These are phyloP conservation scores for Leucopsar rothschildi DNA, from an alignment of 2,113 vertebrate genomes.

Conservation along the genomic window DNA sequence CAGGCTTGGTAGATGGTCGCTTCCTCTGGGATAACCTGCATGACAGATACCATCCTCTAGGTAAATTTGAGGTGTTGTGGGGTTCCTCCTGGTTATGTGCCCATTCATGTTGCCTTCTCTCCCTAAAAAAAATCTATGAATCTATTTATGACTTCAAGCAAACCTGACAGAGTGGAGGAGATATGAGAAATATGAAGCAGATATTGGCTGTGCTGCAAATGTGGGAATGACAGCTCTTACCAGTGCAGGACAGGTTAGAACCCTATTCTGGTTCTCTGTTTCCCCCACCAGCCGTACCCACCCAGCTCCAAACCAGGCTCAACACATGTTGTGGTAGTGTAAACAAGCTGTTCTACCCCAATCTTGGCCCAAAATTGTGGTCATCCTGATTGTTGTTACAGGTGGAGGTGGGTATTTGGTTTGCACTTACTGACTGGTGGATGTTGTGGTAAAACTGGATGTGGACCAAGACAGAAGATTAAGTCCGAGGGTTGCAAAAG, in stretches of 20 bases:
- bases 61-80: conserved; percentile 20
- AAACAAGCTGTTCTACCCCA: background rate
- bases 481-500: background rate
- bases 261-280: background rate
- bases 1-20: conserved; percentile 71
- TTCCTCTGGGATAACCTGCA: conserved; percentile 78
- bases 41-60: conserved; percentile 74
- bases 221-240: background rate
- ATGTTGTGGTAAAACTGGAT: background rate
- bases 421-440: background rate
- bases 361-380: background rate
- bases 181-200: background rate
- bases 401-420: background rate
- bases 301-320: background rate
- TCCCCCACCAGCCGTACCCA: background rate
- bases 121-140: background rate
- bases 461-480: background rate
- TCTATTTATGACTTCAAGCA: background rate
- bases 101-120: background rate
- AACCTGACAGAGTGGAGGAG: background rate
- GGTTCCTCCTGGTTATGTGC: background rate
- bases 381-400: background rate
- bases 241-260: background rate
- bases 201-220: background rate
- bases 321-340: background rate